Evolutionary conservation across 2,888 invertebrate genomes (phyloP), one percentile per base, ranked within the genome.

Genomic region (Melanostoma scalare): DNA sequence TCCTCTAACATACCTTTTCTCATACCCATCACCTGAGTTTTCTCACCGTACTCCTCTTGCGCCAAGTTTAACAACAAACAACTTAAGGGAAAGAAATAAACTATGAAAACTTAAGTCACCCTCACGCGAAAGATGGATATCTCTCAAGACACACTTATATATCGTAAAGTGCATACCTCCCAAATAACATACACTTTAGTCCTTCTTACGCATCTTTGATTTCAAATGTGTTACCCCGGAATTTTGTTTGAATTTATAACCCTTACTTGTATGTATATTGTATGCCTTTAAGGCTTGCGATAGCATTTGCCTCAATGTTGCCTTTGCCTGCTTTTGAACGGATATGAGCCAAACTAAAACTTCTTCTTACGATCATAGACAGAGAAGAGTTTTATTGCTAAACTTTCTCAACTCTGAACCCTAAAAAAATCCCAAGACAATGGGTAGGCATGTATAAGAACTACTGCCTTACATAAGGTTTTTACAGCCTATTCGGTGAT

Each of bases 181-280:
- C 48, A 50, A 63, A 48, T 63, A 50, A 61, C 33, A 68, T 61
- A 73, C 63, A 69, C 33, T 65, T 52, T 65, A 78, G 63, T 78
- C 65, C 53, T 73, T 50, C 63, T 85, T 61, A 72, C 80, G 76
- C 85, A 85, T 79, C 85, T 75, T 85, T 85, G 75, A 76, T 67
- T 85, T 63, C 68, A 63, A 80, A 68, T 76, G 50, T 72, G 53
- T 80, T 68, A 68, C 72, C 75, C 72, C 75, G 72, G 76, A 80
- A 85, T 85, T 85, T 68, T 72, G 75, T 56, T 75, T 73, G 80
- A 80, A 80, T 80, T 75, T 80, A 80, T 72, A 80, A 85, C 72
- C 72, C 84, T 75, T 68, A 73, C 68, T 9, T 48, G 3, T 38
- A 65, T 53, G 44, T n/a, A 46, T 46, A 58, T 53, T 52, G 35